Base-by-base conservation (phyloP, 2,797 vertebrate genomes). In the Falco naumanni region DNA sequence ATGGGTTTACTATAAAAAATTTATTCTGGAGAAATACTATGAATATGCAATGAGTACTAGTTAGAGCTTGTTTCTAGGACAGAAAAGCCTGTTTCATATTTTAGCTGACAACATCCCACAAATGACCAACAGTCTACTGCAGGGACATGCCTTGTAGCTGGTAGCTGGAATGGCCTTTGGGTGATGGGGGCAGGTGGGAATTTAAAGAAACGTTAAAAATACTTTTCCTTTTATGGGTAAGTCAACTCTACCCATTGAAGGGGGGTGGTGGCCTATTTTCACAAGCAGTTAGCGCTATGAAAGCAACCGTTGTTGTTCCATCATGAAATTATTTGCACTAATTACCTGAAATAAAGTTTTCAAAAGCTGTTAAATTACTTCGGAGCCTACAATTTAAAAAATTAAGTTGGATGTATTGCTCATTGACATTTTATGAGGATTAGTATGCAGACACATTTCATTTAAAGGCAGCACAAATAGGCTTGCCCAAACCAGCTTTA, bases 271-370 rank as follows among this genome's bases (percentile, higher is more conserved):
- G 61, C 81, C 78, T 85, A 65, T 91, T 95, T 96, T 95, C 76
- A 51, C 84, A 81, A 78, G 82, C 82, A 65, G 70, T 80, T 84
- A 91, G 69, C 0, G 0, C 82, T 60, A 21, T 84, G 84, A 95
- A 95, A 93, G 91, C 72, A 37, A 93, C 84, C 0, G 21, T 74
- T 95, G 70, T 85, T 95, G 69, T 91, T 94, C 75, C 31, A 9
- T 94, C 74, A 74, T 70, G 79, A 93, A 18, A 88, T 84, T 84
- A 84, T 90, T 95, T 95, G 72, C 87, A 53, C 89, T 86, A 81
- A 96, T 96, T 94, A 89, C 71, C 87, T 92, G 93, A 96, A 87
- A 84, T 92, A 93, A 95, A 89, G 84, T 89, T 95, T 92, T 75
- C 57, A 59, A 93, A 93, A 92, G 69, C 65, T 66, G 77, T 57